Conservation (phyloP, 2,888 invertebrate genomes). For the Amblyjoppa fuscipennis region DNA sequence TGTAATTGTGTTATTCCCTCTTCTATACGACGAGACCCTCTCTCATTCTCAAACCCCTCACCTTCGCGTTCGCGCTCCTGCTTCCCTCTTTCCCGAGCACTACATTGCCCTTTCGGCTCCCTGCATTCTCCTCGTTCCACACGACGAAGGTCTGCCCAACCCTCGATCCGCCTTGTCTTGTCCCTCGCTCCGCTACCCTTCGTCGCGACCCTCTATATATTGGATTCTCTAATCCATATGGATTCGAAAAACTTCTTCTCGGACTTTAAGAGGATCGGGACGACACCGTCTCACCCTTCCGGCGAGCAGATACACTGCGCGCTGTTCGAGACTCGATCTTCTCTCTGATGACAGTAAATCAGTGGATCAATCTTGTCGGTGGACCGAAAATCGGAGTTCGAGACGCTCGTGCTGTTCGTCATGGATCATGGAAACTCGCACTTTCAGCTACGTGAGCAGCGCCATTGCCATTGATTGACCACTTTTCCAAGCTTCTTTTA, state of each 20-base stretch:
- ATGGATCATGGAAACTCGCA: background rate
- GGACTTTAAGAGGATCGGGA: slow-evolving; percentile 61
- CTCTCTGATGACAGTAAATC: slow-evolving; percentile 1
- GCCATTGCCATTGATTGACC: no score
- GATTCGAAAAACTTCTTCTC: slow-evolving; percentile 70
- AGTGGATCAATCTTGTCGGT: background rate
- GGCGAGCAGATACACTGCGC: slow-evolving; percentile 19
- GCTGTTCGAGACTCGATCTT: background rate
- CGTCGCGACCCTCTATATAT: slow-evolving; percentile 71
- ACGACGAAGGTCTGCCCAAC: slow-evolving; percentile 47
- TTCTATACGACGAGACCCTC: slow-evolving; percentile 66
- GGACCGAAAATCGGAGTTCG: background rate
- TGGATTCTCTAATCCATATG: slow-evolving; percentile 77
- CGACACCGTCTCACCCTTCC: slow-evolving; percentile 29
- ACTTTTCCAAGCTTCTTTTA: no score
- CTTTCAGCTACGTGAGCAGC: background rate
- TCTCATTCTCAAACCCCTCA: slow-evolving; percentile 44
- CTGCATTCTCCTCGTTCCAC: slow-evolving; percentile 60
- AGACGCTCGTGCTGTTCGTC: background rate
- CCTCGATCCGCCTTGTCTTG: slow-evolving; percentile 53
- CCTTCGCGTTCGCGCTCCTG: slow-evolving; percentile 58
- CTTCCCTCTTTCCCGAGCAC: slow-evolving; percentile 40
- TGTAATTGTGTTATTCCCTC: slow-evolving; percentile 82
- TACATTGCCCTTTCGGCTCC: slow-evolving; percentile 54
- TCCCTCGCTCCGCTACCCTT: slow-evolving; percentile 65